Percentiles rank a stretch among this genome's conserved stretches.
Evolutionary conservation across 2,113 vertebrate genomes (phyloP).

Genomic region (Epinephelus moara): DNA sequence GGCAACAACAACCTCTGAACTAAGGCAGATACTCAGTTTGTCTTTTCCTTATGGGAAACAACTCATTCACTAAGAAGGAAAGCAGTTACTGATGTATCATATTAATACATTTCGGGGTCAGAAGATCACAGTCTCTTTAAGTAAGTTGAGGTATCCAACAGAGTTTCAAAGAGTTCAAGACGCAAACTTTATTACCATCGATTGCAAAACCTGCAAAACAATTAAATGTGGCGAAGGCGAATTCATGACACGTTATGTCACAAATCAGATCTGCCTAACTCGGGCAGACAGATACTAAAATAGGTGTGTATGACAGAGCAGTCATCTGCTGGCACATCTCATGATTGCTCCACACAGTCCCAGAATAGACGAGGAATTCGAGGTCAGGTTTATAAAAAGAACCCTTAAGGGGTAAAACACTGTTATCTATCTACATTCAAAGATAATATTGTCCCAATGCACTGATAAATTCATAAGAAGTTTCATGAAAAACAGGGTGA

Average conservation of each 20-base stretch:
- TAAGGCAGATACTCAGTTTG: neutral
- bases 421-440: slow-evolving; percentile 3
- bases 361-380: slow-evolving; percentile 14
- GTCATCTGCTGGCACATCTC: slow-evolving; percentile 15
- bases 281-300: slow-evolving; percentile 10
- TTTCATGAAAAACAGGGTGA: neutral
- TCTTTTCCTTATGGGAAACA: neutral
- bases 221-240: neutral
- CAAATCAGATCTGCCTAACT: slow-evolving; percentile 17
- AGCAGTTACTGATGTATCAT: neutral
- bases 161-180: too few species aligned
- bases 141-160: neutral
- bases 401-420: slow-evolving; percentile 1
- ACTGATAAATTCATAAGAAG: neutral
- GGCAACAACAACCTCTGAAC: too few species aligned
- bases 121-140: too few species aligned
- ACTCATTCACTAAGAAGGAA: neutral
- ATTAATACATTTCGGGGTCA: neutral
- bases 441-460: neutral
- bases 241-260: neutral
- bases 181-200: neutral
- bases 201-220: neutral
- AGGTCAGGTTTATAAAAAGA: slow-evolving; percentile 25
- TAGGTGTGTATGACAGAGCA: neutral
- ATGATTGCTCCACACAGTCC: slow-evolving; percentile 18